Conservation (phyloP, 2,113 vertebrate species). For the Gyps fulvus region DNA sequence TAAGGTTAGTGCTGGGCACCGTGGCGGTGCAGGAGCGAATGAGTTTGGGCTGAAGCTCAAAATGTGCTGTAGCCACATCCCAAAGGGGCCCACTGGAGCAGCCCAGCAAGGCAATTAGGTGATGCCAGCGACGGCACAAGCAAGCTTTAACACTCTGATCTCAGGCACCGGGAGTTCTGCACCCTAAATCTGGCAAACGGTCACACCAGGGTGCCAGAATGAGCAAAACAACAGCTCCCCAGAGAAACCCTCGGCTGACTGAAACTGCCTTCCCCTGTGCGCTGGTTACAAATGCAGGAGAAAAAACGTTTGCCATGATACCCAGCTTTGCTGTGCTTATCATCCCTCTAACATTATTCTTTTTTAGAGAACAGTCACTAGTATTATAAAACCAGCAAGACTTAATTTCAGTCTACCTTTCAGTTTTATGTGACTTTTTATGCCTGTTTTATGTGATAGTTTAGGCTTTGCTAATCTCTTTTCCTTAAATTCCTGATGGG, state of each 20-base stretch:
- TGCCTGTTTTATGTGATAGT: not conserved
- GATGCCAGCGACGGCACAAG: accelerated
- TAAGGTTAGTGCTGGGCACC: not conserved
- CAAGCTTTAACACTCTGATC: accelerated
- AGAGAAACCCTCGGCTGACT: not conserved
- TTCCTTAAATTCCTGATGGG: not conserved
- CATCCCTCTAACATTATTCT: accelerated
- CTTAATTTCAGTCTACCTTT: slow-evolving; percentile 19
- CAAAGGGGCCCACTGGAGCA: not conserved
- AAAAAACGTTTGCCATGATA: not conserved
- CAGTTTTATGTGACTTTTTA: slow-evolving; percentile 1
- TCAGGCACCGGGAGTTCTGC: not conserved
- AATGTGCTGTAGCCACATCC: accelerated
- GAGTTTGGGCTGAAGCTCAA: not conserved
- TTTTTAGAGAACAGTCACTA: not conserved
- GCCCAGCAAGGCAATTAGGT: not conserved
- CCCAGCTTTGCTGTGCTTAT: not conserved
- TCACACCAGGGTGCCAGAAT: not conserved
- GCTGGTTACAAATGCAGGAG: not conserved
- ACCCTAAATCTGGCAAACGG: not conserved
- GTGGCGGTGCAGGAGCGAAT: not conserved
- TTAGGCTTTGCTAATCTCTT: slow-evolving; percentile 8
- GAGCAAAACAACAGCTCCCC: not conserved
- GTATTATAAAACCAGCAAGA: not conserved
- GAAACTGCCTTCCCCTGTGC: not conserved